Conservation (phyloP, 1,140 invertebrate genomes). For the Cataglyphis hispanica region DNA sequence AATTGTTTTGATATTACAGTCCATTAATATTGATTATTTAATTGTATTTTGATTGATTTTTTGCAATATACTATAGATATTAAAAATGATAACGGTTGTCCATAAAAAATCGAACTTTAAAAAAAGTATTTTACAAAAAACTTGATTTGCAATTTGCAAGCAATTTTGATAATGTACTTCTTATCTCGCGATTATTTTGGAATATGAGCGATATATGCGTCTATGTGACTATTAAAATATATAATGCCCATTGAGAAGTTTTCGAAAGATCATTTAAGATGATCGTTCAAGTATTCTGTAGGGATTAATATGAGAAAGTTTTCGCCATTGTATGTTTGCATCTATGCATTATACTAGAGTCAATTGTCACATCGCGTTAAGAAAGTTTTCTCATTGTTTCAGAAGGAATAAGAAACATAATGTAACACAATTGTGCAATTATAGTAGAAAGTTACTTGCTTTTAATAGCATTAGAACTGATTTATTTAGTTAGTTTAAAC, state of each 20-base stretch:
- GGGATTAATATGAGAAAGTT: conserved; percentile 45
- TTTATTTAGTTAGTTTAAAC: neutral
- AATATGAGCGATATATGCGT: conserved; percentile 30
- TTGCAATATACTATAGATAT: neutral
- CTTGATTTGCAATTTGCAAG: neutral
- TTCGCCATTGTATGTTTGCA: conserved; percentile 19
- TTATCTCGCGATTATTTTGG: neutral
- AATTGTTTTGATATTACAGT: neutral
- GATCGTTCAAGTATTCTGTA: conserved; percentile 23
- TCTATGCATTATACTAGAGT: conserved; percentile 23
- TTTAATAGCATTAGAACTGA: neutral
- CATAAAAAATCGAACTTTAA: too few relatives aligned
- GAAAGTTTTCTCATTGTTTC: conserved; percentile 41
- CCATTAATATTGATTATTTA: neutral
- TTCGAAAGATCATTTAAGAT: conserved; percentile 27
- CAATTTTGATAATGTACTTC: neutral
- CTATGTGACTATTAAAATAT: conserved; percentile 30
- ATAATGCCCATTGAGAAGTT: conserved; percentile 1
- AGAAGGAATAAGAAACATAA: conserved; percentile 30
- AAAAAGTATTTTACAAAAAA: neutral
- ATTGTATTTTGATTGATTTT: conserved; percentile 2
- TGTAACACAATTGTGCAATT: neutral
- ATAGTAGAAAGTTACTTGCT: neutral
- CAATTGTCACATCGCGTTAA: conserved; percentile 32
- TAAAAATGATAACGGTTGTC: too few relatives aligned